Percentiles rank a stretch among this genome's conserved stretches.
phyloP scores from a whole-genome alignment of 2,888 invertebrate species.

The Allygus modestus region DNA sequence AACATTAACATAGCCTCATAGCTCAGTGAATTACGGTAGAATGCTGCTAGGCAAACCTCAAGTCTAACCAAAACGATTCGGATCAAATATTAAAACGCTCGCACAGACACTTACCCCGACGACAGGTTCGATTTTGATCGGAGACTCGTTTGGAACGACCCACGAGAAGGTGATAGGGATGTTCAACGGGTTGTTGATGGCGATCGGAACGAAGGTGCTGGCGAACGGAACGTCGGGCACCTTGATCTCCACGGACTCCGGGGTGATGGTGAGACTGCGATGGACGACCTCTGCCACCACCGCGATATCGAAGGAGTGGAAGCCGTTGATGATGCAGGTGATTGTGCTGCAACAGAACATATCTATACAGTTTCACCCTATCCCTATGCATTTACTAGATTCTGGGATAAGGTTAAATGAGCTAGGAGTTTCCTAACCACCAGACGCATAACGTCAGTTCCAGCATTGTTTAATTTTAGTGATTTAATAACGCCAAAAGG shows the following conservation, averaged over 20 bases:
- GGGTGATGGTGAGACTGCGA: conserved; percentile 72
- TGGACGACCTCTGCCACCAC: conserved; percentile 74
- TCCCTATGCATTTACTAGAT: too few species aligned
- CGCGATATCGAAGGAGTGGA: conserved; percentile 74
- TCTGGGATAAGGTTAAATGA: too few species aligned
- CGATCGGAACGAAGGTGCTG: conserved; percentile 70
- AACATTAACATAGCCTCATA: too few species aligned
- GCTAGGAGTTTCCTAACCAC: too few species aligned
- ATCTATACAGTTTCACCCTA: too few species aligned
- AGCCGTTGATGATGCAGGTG: conserved; percentile 75
- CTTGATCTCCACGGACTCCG: conserved; percentile 63
- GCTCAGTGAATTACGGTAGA: too few species aligned
- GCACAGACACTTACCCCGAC: conserved; percentile 31
- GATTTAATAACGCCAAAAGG: too few species aligned
- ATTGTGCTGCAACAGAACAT: conserved; percentile 62
- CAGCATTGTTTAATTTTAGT: too few species aligned
- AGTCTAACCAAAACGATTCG: too few species aligned
- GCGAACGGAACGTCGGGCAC: conserved; percentile 31
- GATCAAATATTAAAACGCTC: too few species aligned
- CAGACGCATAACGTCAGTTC: too few species aligned
- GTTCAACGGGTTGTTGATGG: conserved; percentile 78
- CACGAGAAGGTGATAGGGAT: conserved; percentile 77
- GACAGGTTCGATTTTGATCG: conserved; percentile 48
- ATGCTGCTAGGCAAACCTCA: too few species aligned
- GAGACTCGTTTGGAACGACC: conserved; percentile 47